phyloP scores from a whole-genome alignment of 2,797 vertebrate species.

The Meda fulgida region DNA sequence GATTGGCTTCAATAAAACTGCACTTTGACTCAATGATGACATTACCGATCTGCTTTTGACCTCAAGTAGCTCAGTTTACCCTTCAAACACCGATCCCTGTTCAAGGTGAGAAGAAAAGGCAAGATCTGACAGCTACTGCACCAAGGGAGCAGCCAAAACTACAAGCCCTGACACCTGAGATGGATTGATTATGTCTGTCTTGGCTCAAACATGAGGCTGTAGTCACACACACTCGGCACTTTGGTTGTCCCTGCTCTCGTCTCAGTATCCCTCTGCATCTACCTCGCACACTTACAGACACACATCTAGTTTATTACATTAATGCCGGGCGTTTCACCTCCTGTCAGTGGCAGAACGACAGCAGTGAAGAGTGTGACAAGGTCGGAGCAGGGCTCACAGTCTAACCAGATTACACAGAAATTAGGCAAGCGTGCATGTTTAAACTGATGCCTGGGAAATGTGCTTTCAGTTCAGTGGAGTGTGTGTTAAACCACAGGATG shows the following conservation, averaged over 20 bases:
- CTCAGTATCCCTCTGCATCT: conserved; percentile 8
- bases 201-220: conserved; percentile 47
- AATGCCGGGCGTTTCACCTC: conserved; percentile 48
- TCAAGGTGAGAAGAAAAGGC: conserved; percentile 45
- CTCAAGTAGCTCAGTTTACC: conserved; percentile 36
- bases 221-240: conserved; percentile 44
- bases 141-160: conserved; percentile 56
- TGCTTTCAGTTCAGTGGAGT: conserved; percentile 36
- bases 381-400: conserved; percentile 49
- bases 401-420: conserved; percentile 59
- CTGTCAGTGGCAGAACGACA: conserved; percentile 54
- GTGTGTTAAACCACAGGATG: conserved; percentile 38
- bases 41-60: conserved; percentile 28
- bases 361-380: conserved; percentile 57
- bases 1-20: conserved; percentile 18
- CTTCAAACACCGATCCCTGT: conserved; percentile 34
- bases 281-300: conserved; percentile 34
- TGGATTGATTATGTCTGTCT: conserved; percentile 64
- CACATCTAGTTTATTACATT: conserved; percentile 56
- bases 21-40: conserved; percentile 15
- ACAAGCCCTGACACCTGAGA: conserved; percentile 57
- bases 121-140: conserved; percentile 56
- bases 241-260: conserved; percentile 32
- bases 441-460: conserved; percentile 46
- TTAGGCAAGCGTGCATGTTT: conserved; percentile 27